Evolutionary conservation across 1,140 invertebrate genomes (phyloP).

Genomic region (Leptoteleia sp.): DNA sequence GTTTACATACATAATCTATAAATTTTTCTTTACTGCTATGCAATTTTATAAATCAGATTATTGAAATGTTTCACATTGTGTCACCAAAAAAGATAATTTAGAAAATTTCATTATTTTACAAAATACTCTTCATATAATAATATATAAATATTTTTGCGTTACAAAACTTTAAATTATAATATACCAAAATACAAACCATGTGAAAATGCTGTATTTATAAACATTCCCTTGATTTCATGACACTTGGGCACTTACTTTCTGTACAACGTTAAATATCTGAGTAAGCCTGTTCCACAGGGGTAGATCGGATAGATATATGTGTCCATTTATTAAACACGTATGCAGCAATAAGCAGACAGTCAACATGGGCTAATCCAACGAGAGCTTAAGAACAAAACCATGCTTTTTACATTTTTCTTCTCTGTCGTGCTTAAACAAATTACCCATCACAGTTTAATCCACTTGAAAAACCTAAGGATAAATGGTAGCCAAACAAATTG

Average conservation of each 20-base stretch:
- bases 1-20: no score
- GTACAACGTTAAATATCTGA: constrained; percentile 26
- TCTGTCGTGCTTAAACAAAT: background rate
- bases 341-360: constrained; percentile 5
- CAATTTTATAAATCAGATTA: no score
- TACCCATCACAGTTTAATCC: constrained; percentile 12
- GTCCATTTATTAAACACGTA: constrained; percentile 29
- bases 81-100: no score
- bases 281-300: constrained; percentile 21
- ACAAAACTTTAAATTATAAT: no score
- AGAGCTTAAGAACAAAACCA: constrained; percentile 25
- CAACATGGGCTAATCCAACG: constrained; percentile 8
- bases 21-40: no score
- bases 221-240: constrained; percentile 9
- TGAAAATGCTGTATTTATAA: constrained; percentile 11
- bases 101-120: no score
- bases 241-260: constrained; percentile 18
- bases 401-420: constrained; percentile 18
- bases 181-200: constrained; percentile 1
- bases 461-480: constrained; percentile 1
- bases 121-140: no score
- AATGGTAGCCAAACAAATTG: constrained; percentile 9
- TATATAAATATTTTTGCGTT: no score
- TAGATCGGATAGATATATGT: constrained; percentile 29
- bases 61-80: no score